Evolutionary conservation across 2,797 vertebrate species (phyloP).

Genomic region (Characodon lateralis): DNA sequence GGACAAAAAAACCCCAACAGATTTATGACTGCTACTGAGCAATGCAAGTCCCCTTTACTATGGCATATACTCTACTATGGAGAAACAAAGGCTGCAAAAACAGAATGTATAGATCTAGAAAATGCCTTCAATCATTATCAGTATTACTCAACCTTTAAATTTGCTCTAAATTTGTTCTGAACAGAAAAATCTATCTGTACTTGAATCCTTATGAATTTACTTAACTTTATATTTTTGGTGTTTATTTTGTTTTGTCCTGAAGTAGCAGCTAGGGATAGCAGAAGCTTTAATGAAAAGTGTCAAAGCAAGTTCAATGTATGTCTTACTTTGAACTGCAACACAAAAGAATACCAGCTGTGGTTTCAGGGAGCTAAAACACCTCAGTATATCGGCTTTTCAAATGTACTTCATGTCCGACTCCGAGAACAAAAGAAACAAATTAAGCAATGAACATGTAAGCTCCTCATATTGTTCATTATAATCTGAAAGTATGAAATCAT

Average conservation of each 20-base stretch:
- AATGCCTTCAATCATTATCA: slow-evolving; percentile 30
- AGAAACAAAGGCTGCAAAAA: slow-evolving; percentile 17
- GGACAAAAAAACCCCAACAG: background rate
- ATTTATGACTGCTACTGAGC: slow-evolving; percentile 42
- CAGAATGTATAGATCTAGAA: slow-evolving; percentile 19
- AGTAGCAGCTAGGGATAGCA: background rate
- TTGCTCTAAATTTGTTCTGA: slow-evolving; percentile 15
- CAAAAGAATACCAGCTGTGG: background rate
- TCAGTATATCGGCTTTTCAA: background rate
- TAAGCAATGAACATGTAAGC: slow-evolving; percentile 2
- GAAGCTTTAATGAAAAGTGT: background rate
- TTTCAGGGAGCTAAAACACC: background rate
- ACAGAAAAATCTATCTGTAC: background rate
- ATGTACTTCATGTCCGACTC: background rate
- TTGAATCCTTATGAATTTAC: background rate
- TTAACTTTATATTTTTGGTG: background rate
- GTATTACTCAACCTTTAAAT: slow-evolving; percentile 27
- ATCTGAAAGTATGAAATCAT: background rate
- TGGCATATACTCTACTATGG: slow-evolving; percentile 5
- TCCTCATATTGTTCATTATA: background rate
- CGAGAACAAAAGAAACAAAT: background rate
- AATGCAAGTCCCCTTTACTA: slow-evolving; percentile 24
- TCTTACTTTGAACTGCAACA: background rate
- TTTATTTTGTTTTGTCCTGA: background rate
- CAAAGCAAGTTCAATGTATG: background rate